Base-by-base conservation (phyloP, 2,797 vertebrate genomes). In the Neomorphus geoffroyi region DNA sequence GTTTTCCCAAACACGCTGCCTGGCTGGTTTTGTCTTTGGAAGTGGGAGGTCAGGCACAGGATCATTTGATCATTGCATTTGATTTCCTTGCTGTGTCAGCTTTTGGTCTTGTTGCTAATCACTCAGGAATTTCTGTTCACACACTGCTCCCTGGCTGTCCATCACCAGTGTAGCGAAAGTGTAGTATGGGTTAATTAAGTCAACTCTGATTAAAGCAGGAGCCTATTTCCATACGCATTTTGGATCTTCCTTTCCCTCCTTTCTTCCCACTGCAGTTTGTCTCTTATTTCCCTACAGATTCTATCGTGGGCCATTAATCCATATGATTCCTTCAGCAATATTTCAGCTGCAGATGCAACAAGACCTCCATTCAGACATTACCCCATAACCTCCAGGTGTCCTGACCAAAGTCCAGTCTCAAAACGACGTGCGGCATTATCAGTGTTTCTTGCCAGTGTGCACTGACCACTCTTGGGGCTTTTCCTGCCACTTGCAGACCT, bases 1-100 rank as follows among this genome's bases (percentile, higher is more conserved):
- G 9, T 37, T 37, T 5, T 16, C 33, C 11, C 0, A 0, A 16
- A 21, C 1, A 1, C 0, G 0, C 70, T 23, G 39, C 41, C 10
- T 3, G 3, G 19, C 51, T 30, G 27, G 19, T 5, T n/a, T 27
- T 18, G 18, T 30, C 51, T 27, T 14, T 28, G 39, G 2, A 5
- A 69, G 18, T 1, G 45, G 50, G 72, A 87, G 81, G 16, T 33
- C 78, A 19, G 46, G 17, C 35, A 3, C 33, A 15, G 64, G 33
- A 48, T 27, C 4, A 0, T 7, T 33, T 16, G 4, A 13, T 62
- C 8, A 18, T 13, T 0, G 2, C 23, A 18, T 30, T 33, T 17
- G 1, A 14, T 24, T 89, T 56, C 51, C 48, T 73, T 4, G 1
- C 0, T 5, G 33, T 24, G 18, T 18, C 32, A 11, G 28, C 24